Evolutionary conservation across 1,140 invertebrate species (phyloP), one percentile per base, ranked within the genome.

Genomic region (Diorhabda carinulata): DNA sequence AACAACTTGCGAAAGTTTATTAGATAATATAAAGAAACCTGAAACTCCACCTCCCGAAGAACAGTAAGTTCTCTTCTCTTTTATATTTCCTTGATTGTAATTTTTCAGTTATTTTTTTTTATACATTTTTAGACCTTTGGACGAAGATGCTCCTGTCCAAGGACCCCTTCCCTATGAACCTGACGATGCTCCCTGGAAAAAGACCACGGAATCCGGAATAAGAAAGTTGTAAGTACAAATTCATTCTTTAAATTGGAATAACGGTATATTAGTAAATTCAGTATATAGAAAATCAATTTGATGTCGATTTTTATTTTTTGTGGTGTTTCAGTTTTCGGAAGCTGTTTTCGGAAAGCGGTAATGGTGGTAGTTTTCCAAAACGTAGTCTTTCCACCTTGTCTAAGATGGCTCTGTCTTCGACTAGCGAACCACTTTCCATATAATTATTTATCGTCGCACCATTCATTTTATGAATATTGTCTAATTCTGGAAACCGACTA

Each of bases 81-180:
- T 64, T 64, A 9, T 57, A 25, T 57, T 25, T 64, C 40, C 3
- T 52, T 25, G n/a, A 45, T 64, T 64, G 52, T 56, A 62, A 62
- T 64, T 5, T 41, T 8, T 62, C 41, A 52, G 6, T 52, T 7
- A 44, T 5, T 62, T 62, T 43, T 43, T 62, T 43, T 62, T 43
- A 8, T 62, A 42, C 5, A 42, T 69, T 80, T 80, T 44, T 70
- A 86, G 83, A 58, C 79, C 82, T 10, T 85, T 88, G 45, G 89
- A 90, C 63, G 90, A 92, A 57, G 94, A 96, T 77, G 88, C 91
- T 44, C 92, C 94, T 41, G 96, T 98, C 2, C 95, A 98, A 83
- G 97, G 97, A 9, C 97, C 97, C 42, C 87, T 98, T 73, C 96
- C 96, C 64, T 91, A 90, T 68, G 97, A 99, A 82, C 97, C 97